Conservation (phyloP, 2,888 invertebrate genomes). For the Heliconius charithonia region DNA sequence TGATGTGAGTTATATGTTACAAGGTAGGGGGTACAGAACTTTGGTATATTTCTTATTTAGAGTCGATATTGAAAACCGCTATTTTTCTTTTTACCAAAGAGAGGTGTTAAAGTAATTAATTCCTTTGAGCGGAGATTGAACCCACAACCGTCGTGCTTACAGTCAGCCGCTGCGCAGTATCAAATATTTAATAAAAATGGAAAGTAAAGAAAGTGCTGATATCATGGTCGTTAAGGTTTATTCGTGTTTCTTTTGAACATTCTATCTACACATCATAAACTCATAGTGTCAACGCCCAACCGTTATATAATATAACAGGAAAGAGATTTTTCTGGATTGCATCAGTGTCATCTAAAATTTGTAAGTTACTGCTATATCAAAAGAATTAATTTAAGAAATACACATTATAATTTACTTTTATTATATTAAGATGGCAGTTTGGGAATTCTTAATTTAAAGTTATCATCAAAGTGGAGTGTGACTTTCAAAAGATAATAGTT, state of each 20-base stretch:
- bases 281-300: slow-evolving; percentile 7
- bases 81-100: too few species aligned
- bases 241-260: slow-evolving; percentile 13
- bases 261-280: slow-evolving; percentile 14
- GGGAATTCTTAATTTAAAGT: not conserved
- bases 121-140: not conserved
- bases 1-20: too few species aligned
- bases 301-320: slow-evolving; percentile 17
- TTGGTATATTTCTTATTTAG: too few species aligned
- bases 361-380: slow-evolving; percentile 17
- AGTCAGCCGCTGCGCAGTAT: too few species aligned
- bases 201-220: not conserved
- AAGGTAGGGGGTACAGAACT: too few species aligned
- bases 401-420: slow-evolving; percentile 8
- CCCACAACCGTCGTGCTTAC: not conserved
- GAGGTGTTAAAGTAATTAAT: not conserved
- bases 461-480: not conserved
- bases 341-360: slow-evolving; percentile 18
- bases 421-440: not conserved
- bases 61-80: too few species aligned
- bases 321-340: slow-evolving; percentile 25
- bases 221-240: not conserved
- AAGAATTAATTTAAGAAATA: slow-evolving; percentile 7
- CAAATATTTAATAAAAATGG: slow-evolving; percentile 3
- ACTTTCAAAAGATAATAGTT: not conserved